Evolutionary conservation across 2,888 invertebrate species (phyloP).

Genomic region (Drosophila percnosoma): DNA sequence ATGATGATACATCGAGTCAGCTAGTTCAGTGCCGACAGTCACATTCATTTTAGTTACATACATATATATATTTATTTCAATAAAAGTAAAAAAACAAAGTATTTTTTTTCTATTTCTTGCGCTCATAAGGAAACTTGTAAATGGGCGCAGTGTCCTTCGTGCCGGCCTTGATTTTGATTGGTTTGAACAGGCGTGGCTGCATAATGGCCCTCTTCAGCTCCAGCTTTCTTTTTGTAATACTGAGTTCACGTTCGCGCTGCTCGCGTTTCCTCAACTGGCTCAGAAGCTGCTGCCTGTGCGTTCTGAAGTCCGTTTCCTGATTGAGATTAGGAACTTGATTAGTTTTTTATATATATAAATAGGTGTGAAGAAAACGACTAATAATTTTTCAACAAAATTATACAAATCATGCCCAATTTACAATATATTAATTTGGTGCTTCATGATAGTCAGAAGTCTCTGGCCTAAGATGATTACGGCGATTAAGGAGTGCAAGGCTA

Average conservation of each 20-base stretch:
- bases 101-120: conserved; percentile 84
- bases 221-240: conserved; percentile 91
- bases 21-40: neutral
- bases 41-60: neutral
- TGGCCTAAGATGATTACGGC: neutral
- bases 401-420: neutral
- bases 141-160: conserved; percentile 90
- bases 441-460: neutral
- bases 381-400: neutral
- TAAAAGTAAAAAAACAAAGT: neutral
- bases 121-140: conserved; percentile 92
- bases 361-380: neutral
- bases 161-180: conserved; percentile 88
- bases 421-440: neutral
- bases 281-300: conserved; percentile 87
- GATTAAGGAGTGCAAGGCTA: neutral
- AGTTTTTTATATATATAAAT: neutral
- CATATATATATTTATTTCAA: neutral
- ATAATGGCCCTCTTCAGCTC: conserved; percentile 89
- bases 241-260: conserved; percentile 90
- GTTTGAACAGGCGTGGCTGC: conserved; percentile 88
- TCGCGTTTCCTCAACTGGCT: conserved; percentile 91
- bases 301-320: conserved; percentile 1
- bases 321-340: neutral
- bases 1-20: neutral